A percentile compares a stretch with the other conserved stretches of the same genome.
phyloP scores from a whole-genome alignment of 2,113 vertebrate genomes.

The Sorex fumeus region DNA sequence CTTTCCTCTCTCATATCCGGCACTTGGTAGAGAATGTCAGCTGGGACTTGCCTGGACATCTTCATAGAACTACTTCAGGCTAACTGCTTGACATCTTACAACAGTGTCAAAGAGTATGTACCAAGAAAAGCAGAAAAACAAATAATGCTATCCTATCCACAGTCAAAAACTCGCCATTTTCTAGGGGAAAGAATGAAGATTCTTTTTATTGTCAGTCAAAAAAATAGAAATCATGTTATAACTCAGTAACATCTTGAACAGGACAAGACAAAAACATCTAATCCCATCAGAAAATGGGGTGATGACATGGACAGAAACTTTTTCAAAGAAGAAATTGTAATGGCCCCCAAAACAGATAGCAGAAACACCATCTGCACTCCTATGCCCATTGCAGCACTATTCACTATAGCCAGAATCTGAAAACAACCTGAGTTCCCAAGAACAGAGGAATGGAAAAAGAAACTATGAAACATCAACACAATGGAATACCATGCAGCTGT shows the following conservation, averaged over 20 bases:
- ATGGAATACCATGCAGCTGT: too few species aligned
- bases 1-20: neutral
- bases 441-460: too few species aligned
- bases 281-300: too few species aligned
- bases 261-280: too few species aligned
- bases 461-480: too few species aligned
- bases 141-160: neutral
- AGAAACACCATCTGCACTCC: too few species aligned
- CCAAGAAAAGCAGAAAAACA: neutral
- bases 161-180: neutral
- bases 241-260: neutral
- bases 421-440: too few species aligned
- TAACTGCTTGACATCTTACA: neutral
- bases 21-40: neutral
- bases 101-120: neutral
- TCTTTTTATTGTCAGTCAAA: neutral
- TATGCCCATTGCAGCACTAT: too few species aligned
- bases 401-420: too few species aligned
- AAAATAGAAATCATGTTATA: neutral
- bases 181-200: neutral
- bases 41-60: rapidly evolving
- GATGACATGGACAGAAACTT: too few species aligned
- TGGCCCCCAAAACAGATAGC: too few species aligned
- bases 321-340: too few species aligned
- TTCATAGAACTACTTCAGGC: neutral